phyloP scores from a whole-genome alignment of 2,113 vertebrate species.

The Rafetus swinhoei region DNA sequence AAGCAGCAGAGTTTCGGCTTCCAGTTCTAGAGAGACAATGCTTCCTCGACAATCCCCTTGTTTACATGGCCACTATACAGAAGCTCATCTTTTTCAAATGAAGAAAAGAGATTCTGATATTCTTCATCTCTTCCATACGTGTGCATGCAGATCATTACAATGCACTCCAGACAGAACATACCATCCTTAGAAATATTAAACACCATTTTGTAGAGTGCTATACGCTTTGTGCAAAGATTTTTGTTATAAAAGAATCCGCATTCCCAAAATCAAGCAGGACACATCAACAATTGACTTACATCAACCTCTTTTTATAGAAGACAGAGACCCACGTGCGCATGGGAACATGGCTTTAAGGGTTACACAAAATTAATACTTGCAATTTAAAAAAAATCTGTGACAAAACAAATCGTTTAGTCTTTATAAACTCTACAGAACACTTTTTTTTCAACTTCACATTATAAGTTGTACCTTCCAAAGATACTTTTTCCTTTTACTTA shows the following conservation, averaged over 20 bases:
- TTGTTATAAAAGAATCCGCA: neutral
- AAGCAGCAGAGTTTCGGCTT: neutral
- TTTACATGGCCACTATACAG: neutral
- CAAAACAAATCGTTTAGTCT: neutral
- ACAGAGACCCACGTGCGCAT: neutral
- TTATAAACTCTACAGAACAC: neutral
- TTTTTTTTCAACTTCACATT: neutral
- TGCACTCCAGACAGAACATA: neutral
- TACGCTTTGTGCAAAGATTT: conserved; percentile 11
- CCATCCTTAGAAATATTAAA: neutral
- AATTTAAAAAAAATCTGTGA: neutral
- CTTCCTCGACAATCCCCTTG: neutral
- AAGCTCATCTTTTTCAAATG: neutral
- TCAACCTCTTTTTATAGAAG: neutral
- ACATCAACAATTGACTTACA: neutral
- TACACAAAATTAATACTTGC: neutral
- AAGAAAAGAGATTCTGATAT: neutral
- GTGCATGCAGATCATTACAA: neutral
- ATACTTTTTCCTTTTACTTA: neutral
- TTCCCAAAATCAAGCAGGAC: neutral
- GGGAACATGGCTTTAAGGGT: neutral
- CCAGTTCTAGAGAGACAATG: neutral
- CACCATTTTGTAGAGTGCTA: neutral
- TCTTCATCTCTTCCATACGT: neutral
- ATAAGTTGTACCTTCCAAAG: neutral